A percentile compares a stretch with the other conserved stretches of the same genome.
These are phyloP conservation scores for Sthenelais limicola DNA, from an alignment of 2,888 invertebrate species.

Conservation along the genomic window DNA sequence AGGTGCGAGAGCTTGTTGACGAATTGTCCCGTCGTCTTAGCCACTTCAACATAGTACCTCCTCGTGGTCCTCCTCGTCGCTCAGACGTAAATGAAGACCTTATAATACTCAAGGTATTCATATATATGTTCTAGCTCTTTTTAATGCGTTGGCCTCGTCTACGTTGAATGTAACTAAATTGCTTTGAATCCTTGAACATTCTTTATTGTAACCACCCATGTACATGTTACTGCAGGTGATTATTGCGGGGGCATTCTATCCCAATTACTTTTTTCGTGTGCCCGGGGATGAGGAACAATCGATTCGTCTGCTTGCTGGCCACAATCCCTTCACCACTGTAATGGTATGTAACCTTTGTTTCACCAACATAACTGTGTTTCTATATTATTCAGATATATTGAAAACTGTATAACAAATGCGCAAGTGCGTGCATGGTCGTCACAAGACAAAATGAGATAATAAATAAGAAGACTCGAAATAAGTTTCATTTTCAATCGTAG, in stretches of 20 bases:
- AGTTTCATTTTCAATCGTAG: no score
- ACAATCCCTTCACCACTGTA: constrained; percentile 85
- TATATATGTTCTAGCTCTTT: not conserved
- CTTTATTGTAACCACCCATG: no score
- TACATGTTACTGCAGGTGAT: constrained; percentile 77
- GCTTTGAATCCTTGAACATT: no score
- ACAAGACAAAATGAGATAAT: no score
- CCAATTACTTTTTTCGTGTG: constrained; percentile 86
- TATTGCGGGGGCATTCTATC: constrained; percentile 93
- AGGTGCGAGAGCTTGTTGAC: constrained; percentile 77
- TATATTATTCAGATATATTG: no score
- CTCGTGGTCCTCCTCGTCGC: constrained; percentile 58
- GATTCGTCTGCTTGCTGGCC: constrained; percentile 79
- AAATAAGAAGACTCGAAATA: no score
- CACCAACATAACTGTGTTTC: no score
- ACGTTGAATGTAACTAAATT: not conserved
- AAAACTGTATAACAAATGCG: no score
- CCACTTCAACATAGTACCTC: constrained; percentile 77
- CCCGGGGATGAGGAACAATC: constrained; percentile 79
- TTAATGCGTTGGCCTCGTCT: not conserved
- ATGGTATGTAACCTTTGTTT: constrained; percentile 72
- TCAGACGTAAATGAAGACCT: constrained; percentile 74
- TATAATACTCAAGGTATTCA: constrained; percentile 78
- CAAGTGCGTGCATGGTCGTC: no score
- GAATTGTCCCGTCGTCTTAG: constrained; percentile 81